Evolutionary conservation across 2,113 vertebrate genomes (phyloP), one percentile per base, ranked within the genome.

Genomic region (Dendrocopos noguchii): DNA sequence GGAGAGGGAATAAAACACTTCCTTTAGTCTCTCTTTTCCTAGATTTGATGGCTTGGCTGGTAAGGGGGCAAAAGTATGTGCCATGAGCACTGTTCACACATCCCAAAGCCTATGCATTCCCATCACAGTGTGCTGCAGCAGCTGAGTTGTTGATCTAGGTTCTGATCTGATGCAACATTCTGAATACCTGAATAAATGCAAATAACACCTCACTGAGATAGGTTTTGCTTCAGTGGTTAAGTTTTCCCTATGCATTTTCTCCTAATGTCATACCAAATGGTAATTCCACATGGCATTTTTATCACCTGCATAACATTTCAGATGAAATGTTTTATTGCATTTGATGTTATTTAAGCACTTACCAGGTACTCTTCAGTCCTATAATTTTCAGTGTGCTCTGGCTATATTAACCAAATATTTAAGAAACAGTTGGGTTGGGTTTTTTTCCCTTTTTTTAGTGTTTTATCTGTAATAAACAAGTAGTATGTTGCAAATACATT

Each of bases 341-440:
- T 89, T 97, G 93, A 97, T 97, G 94, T 96, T 98, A 97, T 95
- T 97, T 94, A 95, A 98, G 97, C 95, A 97, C 94, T 98, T 97
- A 96, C 79, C 68, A 33, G 93, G 85, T 90, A 91, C 86, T 97
- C 97, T 95, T 97, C 95, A 94, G 13, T 79, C 79, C 92, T 90
- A 97, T 74, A 93, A 78, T 95, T 97, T 95, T 71, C 95, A 95
- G 81, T 84, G 52, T 96, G 88, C 96, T 97, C 81, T 94, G 83
- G 74, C 71, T 97, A 87, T 94, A 97, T 94, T 94, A 97, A 97
- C 95, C 87, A 96, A 97, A 96, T 96, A 96, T 95, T 97, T 96
- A 95, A 97, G 84, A 96, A 97, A 97, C 67, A 78, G 92, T 96
- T 96, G 63, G 0, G 0, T 11, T 25, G 50, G 47, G 47, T 22